Percentiles rank a stretch among this genome's conserved stretches.
Conservation (phyloP, 2,113 vertebrate genomes). For the Scomber japonicus region DNA sequence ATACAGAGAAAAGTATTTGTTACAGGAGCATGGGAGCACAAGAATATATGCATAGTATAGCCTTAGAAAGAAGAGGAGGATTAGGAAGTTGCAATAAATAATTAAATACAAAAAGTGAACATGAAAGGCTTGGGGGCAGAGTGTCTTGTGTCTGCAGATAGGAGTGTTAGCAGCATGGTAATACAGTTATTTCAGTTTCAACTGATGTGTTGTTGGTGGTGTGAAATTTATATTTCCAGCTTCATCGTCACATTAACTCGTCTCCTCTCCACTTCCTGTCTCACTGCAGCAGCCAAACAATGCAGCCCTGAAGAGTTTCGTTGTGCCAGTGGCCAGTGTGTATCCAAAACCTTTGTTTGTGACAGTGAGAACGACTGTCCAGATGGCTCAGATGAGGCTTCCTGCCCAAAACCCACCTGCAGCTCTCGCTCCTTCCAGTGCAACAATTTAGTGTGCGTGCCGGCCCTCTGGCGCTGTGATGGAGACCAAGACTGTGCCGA, state of each 20-base stretch:
- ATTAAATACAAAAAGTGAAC: no score
- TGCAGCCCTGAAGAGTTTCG: constrained; percentile 84
- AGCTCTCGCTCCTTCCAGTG: constrained; percentile 83
- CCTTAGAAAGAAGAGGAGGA: no score
- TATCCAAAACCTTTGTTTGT: constrained; percentile 85
- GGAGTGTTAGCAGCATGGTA: no score
- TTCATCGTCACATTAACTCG: background rate
- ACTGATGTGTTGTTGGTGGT: background rate
- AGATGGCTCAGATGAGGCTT: constrained; percentile 86
- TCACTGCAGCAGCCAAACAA: constrained; percentile 76
- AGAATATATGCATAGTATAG: background rate
- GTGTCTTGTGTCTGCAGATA: no score
- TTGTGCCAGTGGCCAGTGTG: constrained; percentile 86
- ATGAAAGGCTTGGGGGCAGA: no score
- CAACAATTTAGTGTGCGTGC: constrained; percentile 85
- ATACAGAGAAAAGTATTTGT: background rate
- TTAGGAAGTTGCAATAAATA: no score
- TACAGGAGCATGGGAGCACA: no score
- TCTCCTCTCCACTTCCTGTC: background rate
- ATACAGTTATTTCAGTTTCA: no score
- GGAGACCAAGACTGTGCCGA: constrained; percentile 87
- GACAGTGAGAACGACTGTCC: constrained; percentile 87
- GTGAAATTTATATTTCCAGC: background rate
- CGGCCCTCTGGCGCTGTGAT: constrained; percentile 86
- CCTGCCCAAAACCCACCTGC: constrained; percentile 84